Base-by-base conservation (phyloP, 2,888 invertebrate genomes). In the Machimus rusticus region DNA sequence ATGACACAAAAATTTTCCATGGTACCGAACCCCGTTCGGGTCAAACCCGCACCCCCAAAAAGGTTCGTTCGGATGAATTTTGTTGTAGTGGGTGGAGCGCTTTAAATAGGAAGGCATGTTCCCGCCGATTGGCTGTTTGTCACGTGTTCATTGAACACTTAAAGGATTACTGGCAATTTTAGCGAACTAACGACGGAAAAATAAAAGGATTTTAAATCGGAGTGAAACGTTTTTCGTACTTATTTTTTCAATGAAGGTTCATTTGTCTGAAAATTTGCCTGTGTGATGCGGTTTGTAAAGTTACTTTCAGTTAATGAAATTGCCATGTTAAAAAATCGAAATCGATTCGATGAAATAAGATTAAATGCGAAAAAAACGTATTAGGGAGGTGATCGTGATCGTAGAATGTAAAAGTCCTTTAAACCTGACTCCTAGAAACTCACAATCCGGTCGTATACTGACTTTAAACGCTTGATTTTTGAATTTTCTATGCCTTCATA, bases 101-200 rank as follows among this genome's bases (percentile, higher is more conserved):
- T 31, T 31, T 46, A 46, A 81, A 19, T 81, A 12, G 66, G 28
- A 28, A 66, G 28, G 66, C 66, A 66, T 66, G 28, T 28, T 19
- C 51, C 2, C 28, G 66, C 66, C 23, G 66, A 66, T 66, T 66
- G 66, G 39, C 57, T 66, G 37, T 66, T 82, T 37, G 82, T 82
- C 82, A 82, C 82, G 82, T 82, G 82, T 57, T 57, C 57, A 66
- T 82, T 82, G 46, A 82, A 82, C 55, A n/a, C 19, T 66, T 66
- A 23, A 37, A 55, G 57, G 57, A 66, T 82, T 51, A 55, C 66
- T 66, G 23, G 66, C 28, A 66, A 19, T 66, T 66, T 66, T 66
- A 23, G 28, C 39, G 37, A 77, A 8, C 8, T 37, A 34, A 77
- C 37, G 19, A 19, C 23, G 19, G 39, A 34, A 19, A 46, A 34